Percentiles rank a stretch among this genome's conserved stretches.
Evolutionary conservation across 2,888 invertebrate species (phyloP).

Genomic region (Linnaemya vulpina): DNA sequence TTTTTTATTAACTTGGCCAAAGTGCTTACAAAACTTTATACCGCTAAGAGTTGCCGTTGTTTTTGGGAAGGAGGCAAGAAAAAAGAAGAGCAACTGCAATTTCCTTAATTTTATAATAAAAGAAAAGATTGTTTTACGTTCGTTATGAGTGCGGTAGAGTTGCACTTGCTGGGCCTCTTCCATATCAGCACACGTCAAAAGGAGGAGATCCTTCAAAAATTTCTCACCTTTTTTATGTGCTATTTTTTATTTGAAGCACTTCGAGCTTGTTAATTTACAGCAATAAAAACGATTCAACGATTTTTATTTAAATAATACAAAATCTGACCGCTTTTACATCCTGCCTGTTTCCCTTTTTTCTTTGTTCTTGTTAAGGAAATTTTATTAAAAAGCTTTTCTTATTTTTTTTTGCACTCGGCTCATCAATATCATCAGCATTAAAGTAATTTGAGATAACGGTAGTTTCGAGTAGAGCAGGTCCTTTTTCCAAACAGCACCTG

Average conservation of each 20-base stretch:
- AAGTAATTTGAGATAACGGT: not conserved
- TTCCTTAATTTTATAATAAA: not conserved
- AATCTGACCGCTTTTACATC: not conserved
- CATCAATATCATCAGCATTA: slow-evolving; percentile 1
- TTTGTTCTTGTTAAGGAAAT: not conserved
- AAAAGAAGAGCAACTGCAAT: not conserved
- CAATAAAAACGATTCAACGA: not conserved
- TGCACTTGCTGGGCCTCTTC: not conserved
- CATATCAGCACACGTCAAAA: not conserved
- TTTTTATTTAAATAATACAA: slow-evolving; percentile 9
- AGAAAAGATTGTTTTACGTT: not conserved
- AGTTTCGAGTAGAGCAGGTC: not conserved
- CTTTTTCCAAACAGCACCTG: not conserved
- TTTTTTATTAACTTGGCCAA: not conserved
- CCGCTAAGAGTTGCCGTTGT: not conserved
- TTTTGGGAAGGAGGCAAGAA: too few relatives aligned
- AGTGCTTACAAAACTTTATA: not conserved
- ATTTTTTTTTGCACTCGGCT: not conserved
- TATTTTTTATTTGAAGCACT: not conserved
- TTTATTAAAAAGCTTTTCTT: slow-evolving; percentile 15
- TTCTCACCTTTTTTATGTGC: not conserved
- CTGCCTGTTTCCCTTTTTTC: not conserved
- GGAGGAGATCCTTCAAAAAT: not conserved
- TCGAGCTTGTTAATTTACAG: not conserved
- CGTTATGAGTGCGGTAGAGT: not conserved